phyloP scores from a whole-genome alignment of 2,888 invertebrate species.

The Oscheius sp. region DNA sequence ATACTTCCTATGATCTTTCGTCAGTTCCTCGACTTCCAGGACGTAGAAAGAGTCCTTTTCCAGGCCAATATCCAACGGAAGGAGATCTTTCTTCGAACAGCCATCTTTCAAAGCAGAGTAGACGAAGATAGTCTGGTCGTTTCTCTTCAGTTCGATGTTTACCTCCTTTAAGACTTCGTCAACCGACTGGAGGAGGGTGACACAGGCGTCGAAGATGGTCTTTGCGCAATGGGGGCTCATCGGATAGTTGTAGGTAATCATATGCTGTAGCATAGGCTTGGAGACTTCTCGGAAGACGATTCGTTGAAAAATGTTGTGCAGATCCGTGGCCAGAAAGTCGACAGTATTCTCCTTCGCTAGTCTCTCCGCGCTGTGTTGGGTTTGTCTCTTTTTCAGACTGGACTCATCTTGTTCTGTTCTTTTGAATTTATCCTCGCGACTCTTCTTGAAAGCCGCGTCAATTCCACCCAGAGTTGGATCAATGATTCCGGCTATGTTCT shows the following conservation, averaged over 20 bases:
- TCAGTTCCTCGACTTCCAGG: not conserved
- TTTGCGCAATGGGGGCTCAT: constrained; percentile 4
- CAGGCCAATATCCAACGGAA: not conserved
- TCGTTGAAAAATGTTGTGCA: not conserved
- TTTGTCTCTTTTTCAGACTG: too few species aligned
- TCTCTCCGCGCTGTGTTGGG: not conserved
- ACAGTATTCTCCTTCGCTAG: not conserved
- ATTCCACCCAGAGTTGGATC: not conserved
- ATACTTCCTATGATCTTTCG: not conserved
- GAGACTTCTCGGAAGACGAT: not conserved
- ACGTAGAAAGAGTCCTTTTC: not conserved
- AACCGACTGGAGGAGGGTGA: not conserved
- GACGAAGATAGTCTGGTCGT: not conserved
- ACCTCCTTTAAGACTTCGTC: not conserved
- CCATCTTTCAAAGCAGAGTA: not conserved
- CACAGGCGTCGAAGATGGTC: not conserved
- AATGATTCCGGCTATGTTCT: not conserved
- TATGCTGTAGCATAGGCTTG: not conserved
- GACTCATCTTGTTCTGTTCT: not conserved
- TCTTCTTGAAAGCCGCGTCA: not conserved
- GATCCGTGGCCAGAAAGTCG: not conserved
- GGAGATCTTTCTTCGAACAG: not conserved
- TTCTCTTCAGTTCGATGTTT: not conserved
- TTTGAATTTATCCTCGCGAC: not conserved
- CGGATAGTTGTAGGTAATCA: constrained; percentile 8